Evolutionary conservation across 2,113 vertebrate species (phyloP).

Genomic region (Pontoporia blainvillei): DNA sequence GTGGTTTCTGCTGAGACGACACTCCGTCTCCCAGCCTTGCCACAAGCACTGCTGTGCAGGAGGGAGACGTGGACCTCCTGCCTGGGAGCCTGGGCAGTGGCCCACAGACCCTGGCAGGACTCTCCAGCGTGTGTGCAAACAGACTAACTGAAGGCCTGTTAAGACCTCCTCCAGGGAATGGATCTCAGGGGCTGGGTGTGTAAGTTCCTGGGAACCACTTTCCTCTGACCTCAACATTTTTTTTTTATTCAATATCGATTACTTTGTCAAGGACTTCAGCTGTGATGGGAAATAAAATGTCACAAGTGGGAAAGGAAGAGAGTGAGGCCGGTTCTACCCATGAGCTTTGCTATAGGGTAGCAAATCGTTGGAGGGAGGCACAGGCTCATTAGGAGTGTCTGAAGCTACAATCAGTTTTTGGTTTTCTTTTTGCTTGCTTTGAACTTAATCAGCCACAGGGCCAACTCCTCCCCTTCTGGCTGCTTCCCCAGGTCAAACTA

Average conservation of each 20-base stretch:
- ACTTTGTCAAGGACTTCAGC: not conserved
- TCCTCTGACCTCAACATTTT: not conserved
- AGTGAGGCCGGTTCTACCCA: not conserved
- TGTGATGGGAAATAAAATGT: not conserved
- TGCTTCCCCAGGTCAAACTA: not conserved
- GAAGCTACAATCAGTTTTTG: not conserved
- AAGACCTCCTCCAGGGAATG: not conserved
- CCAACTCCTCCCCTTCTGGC: not conserved
- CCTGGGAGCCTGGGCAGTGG: not conserved
- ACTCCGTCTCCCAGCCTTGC: not conserved
- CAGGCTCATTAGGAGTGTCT: not conserved
- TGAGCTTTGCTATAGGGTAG: not conserved
- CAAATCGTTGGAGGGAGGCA: not conserved
- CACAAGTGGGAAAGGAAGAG: not conserved
- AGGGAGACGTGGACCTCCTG: no score
- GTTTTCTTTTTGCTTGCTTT: not conserved
- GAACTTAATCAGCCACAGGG: not conserved
- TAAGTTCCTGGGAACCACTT: not conserved
- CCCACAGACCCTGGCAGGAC: not conserved
- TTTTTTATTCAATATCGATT: not conserved
- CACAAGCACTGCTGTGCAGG: fast-evolving
- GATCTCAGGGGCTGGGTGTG: not conserved
- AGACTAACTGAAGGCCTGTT: not conserved
- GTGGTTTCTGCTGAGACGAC: not conserved
- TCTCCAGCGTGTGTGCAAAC: not conserved